A percentile compares a stretch with the other conserved stretches of the same genome.
phyloP scores from a whole-genome alignment of 2,888 invertebrate species.

The Phlogophora meticulosa region DNA sequence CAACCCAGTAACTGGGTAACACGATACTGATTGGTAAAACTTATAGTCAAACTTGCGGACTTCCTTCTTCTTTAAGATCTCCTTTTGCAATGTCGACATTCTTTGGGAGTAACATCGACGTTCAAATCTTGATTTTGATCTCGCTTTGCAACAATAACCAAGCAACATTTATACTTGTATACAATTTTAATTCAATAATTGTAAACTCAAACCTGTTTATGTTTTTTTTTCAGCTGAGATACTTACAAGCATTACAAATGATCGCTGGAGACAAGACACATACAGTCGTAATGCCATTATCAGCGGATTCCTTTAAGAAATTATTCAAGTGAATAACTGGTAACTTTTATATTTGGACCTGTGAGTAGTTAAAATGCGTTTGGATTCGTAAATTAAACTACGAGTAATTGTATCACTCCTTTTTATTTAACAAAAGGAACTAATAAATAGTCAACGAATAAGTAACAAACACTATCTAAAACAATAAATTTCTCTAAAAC shows the following conservation, averaged over 20 bases:
- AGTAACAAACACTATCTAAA: constrained; percentile 42
- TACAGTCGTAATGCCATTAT: constrained; percentile 96
- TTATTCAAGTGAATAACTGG: constrained; percentile 67
- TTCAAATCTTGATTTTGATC: no score
- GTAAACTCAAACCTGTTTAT: constrained; percentile 7
- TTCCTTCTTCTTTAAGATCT: no score
- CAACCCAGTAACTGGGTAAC: no score
- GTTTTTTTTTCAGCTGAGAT: constrained; percentile 91
- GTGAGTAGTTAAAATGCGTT: constrained; percentile 4
- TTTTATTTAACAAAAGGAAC: constrained; percentile 64
- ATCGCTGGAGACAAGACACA: constrained; percentile 97
- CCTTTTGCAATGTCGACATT: no score
- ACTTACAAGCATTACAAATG: constrained; percentile 96
- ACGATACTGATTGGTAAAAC: no score
- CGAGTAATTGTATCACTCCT: constrained; percentile 30
- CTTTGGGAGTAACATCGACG: no score
- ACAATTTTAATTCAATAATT: background rate
- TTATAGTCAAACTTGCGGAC: no score
- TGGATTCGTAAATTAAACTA: constrained; percentile 41
- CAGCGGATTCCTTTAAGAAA: constrained; percentile 92
- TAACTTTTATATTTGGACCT: background rate
- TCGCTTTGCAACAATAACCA: no score
- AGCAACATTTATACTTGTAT: no score
- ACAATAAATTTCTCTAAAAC: constrained; percentile 43
- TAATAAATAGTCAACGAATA: constrained; percentile 80